Evolutionary conservation across 2,888 invertebrate species (phyloP).

Genomic region (Mimachlamys varia): DNA sequence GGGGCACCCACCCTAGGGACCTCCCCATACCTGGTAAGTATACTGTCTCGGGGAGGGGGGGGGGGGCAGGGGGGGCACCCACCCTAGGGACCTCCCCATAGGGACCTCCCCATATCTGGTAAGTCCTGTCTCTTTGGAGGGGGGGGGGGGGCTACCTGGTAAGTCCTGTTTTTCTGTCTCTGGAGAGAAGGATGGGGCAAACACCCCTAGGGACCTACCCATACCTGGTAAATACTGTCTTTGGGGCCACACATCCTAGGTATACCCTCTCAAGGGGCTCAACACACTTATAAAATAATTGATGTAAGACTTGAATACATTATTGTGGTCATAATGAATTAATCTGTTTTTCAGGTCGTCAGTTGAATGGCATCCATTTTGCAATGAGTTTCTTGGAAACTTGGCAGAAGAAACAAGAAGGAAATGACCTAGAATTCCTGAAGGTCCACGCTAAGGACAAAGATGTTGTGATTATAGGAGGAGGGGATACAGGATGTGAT

Average conservation of each 20-base stretch:
- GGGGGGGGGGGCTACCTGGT: conserved; percentile 89
- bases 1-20: background rate
- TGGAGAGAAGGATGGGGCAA: too few species aligned
- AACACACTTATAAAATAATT: background rate
- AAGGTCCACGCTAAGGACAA: conserved; percentile 94
- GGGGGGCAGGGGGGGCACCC: too few species aligned
- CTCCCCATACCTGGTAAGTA: background rate
- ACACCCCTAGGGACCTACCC: background rate
- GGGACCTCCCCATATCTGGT: background rate
- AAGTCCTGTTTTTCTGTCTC: background rate
- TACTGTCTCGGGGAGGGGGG: conserved; percentile 85
- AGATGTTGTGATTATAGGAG: conserved; percentile 94
- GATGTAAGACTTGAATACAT: background rate
- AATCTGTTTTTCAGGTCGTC: conserved; percentile 86
- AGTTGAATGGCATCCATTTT: conserved; percentile 96
- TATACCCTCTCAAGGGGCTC: too few species aligned
- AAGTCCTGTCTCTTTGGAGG: too few species aligned
- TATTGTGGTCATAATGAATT: background rate
- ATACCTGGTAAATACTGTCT: background rate
- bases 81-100: background rate
- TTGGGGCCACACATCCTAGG: background rate
- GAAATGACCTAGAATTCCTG: conserved; percentile 82
- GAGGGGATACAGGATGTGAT: conserved; percentile 96
- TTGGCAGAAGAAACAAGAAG: conserved; percentile 97
- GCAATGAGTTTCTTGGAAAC: conserved; percentile 98